Conservation (phyloP, 2,797 vertebrate species). For the Onychomys torridus region DNA sequence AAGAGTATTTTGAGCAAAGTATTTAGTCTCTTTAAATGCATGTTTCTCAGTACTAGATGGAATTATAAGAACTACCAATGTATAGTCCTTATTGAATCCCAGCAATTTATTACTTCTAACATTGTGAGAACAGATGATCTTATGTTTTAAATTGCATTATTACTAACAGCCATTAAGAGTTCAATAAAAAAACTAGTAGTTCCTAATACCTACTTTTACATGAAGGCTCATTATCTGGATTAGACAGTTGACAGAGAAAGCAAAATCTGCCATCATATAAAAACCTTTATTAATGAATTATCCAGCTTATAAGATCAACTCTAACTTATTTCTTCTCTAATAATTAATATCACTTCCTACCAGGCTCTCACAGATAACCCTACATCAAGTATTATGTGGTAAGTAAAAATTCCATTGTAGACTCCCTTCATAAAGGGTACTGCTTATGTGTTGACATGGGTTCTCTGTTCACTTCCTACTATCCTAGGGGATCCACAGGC, state of each 20-base stretch:
- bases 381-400: neutral
- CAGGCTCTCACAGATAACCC: neutral
- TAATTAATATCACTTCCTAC: conserved; percentile 23
- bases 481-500: neutral
- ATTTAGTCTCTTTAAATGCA: neutral
- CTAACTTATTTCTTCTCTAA: neutral
- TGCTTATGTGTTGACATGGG: neutral
- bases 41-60: neutral
- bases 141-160: neutral
- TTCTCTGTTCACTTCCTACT: neutral
- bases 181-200: neutral
- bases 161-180: neutral
- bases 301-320: conserved; percentile 1
- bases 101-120: neutral
- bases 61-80: neutral
- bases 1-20: conserved; percentile 19
- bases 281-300: conserved; percentile 2
- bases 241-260: neutral
- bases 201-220: neutral
- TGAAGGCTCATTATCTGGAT: neutral
- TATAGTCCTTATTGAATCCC: neutral
- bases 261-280: neutral
- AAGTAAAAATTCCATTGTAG: neutral
- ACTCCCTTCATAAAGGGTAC: neutral
- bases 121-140: neutral